Evolutionary conservation across 2,113 vertebrate genomes (phyloP).

Genomic region (Odobenus rosmarus): DNA sequence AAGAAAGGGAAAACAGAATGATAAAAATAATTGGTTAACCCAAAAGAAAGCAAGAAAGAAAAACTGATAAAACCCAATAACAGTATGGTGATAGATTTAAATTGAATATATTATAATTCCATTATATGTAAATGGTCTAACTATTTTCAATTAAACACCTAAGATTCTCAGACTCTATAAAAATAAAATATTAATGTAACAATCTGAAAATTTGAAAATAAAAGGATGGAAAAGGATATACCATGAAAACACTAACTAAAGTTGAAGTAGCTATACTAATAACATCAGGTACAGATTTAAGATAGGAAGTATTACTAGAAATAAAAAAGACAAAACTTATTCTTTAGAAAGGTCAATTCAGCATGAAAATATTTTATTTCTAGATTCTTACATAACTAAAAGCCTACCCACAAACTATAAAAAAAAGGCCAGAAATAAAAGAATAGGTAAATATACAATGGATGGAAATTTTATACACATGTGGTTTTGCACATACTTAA

Average conservation of each 20-base stretch:
- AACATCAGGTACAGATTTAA: neutral
- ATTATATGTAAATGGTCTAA: neutral
- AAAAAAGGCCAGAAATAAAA: neutral
- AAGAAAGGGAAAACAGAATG: neutral
- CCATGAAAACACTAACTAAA: neutral
- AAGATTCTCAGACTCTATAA: neutral
- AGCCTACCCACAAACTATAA: neutral
- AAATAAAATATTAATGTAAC: neutral
- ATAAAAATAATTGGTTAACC: neutral
- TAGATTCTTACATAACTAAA: neutral
- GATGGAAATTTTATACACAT: neutral
- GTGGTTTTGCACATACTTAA: neutral
- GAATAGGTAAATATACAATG: neutral
- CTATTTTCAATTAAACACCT: neutral
- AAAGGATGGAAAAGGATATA: neutral
- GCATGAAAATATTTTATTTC: neutral
- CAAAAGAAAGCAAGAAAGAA: neutral
- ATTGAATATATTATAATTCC: neutral
- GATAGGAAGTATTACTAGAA: neutral
- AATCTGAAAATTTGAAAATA: neutral
- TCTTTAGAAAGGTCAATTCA: neutral
- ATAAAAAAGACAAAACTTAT: neutral
- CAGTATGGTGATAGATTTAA: neutral
- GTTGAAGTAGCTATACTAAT: neutral
- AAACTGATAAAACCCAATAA: neutral